phyloP scores from a whole-genome alignment of 2,797 vertebrate genomes.

The Onychomys torridus region DNA sequence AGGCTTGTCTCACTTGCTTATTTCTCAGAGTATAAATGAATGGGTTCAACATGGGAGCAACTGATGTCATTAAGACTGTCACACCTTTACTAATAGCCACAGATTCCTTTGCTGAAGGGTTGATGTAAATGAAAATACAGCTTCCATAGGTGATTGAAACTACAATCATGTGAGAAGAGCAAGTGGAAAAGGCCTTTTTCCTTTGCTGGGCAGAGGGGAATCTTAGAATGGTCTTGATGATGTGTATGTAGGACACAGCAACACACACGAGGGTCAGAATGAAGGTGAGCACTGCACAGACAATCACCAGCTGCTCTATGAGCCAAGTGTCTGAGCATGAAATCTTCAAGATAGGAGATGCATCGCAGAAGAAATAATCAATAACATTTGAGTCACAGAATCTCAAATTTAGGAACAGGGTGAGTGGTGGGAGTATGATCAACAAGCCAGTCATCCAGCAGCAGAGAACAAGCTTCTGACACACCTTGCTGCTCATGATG shows the following conservation, averaged over 20 bases:
- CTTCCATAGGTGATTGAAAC: conserved; percentile 78
- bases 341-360: conserved; percentile 66
- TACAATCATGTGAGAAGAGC: conserved; percentile 66
- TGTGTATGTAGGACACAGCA: conserved; percentile 46
- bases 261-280: conserved; percentile 62
- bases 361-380: conserved; percentile 71
- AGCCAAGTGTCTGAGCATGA: conserved; percentile 70
- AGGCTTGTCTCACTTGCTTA: conserved; percentile 69
- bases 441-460: conserved; percentile 57
- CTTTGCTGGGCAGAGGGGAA: conserved; percentile 66
- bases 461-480: conserved; percentile 7
- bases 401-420: conserved; percentile 47
- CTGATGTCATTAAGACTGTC: conserved; percentile 66
- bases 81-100: conserved; percentile 68
- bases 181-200: conserved; percentile 74
- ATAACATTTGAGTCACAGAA: conserved; percentile 69
- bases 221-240: conserved; percentile 59
- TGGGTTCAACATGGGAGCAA: conserved; percentile 74
- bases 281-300: conserved; percentile 64
- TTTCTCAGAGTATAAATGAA: conserved; percentile 80
- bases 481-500: conserved; percentile 68
- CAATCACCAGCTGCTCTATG: conserved; percentile 58
- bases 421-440: conserved; percentile 58
- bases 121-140: conserved; percentile 75
- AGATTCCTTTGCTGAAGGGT: conserved; percentile 76